Evolutionary conservation across 2,113 vertebrate genomes (phyloP), one percentile per base, ranked within the genome.

Genomic region (Hippocampus mohnikei): DNA sequence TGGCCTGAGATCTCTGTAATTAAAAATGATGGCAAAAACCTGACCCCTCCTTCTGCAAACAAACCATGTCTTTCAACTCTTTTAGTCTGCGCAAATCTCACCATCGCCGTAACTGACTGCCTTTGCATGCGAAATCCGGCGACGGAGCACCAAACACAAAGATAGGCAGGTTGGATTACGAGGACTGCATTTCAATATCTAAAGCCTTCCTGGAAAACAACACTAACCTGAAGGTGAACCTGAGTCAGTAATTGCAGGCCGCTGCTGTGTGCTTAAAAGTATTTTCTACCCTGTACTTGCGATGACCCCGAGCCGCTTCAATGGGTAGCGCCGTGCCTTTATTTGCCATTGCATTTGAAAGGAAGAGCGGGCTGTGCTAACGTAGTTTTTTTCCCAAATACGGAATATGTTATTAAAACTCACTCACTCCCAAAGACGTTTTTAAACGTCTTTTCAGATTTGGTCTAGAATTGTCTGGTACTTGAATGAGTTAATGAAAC

Each of bases 111-210:
- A 76, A 73, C 73, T 67, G 67, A 70, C 67, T 55, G n/a, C 56
- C 66, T 52, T 33, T 53, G 21, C n/a, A 9, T 76, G 69, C 12
- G 21, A 67, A 80, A 72, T 63, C 20, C 80, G 68, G 72, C 73
- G 64, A 50, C 33, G 44, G 42, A 80, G 68, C 23, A 23, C 59
- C 73, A 60, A 27, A 48, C 29, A 23, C 20, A 67, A 10, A 79
- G 55, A 73, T 58, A 13, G 46, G 50, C 40, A 41, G 41, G 8
- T 33, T 40, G 27, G 50, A 48, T 76, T 68, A 56, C 68, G 29
- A 72, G 37, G 74, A 74, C 56, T 81, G 61, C 66, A 71, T 78
- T 76, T 74, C 21, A 76, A 56, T 42, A 63, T 84, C 40, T 70
- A 42, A 74, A 53, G n/a, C 71, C 70, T 70, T 75, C 48, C 61